Percentiles rank a stretch among this genome's conserved stretches.
These are phyloP conservation scores for Sarcoramphus papa DNA, from an alignment of 2,797 vertebrate species.

Conservation along the genomic window DNA sequence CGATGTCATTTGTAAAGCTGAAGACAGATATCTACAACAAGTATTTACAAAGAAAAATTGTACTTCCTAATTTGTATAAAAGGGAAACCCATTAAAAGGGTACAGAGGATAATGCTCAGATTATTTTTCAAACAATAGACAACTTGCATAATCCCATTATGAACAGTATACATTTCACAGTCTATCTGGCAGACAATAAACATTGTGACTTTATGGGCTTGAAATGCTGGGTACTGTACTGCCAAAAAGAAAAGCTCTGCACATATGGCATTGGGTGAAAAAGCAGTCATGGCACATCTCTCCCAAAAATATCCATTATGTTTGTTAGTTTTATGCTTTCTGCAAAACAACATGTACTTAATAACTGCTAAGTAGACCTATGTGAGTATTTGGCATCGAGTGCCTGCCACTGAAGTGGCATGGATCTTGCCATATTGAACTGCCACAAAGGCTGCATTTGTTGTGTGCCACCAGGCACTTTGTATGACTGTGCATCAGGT, in stretches of 20 bases:
- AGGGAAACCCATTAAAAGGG: slow-evolving; percentile 51
- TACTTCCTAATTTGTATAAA: slow-evolving; percentile 69
- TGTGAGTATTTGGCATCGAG: neutral
- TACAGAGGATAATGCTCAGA: slow-evolving; percentile 63
- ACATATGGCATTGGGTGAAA: slow-evolving; percentile 51
- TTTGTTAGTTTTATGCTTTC: slow-evolving; percentile 25
- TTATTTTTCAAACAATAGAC: slow-evolving; percentile 74
- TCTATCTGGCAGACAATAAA: slow-evolving; percentile 67
- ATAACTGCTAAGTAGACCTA: neutral
- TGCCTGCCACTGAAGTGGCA: neutral
- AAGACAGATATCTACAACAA: slow-evolving; percentile 68
- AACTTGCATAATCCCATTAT: slow-evolving; percentile 73
- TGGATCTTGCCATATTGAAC: neutral
- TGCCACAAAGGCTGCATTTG: neutral
- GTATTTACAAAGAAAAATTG: slow-evolving; percentile 65
- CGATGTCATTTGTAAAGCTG: slow-evolving; percentile 63
- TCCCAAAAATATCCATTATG: neutral
- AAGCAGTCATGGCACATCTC: slow-evolving; percentile 37
- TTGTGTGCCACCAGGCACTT: neutral
- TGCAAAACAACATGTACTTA: neutral
- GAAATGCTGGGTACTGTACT: slow-evolving; percentile 61
- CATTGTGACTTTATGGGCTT: slow-evolving; percentile 48
- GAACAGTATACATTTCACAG: slow-evolving; percentile 66
- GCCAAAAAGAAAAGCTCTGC: slow-evolving; percentile 43
- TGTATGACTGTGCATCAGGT: neutral